phyloP scores from a whole-genome alignment of 2,888 invertebrate genomes.

The Mystacides longicornis region DNA sequence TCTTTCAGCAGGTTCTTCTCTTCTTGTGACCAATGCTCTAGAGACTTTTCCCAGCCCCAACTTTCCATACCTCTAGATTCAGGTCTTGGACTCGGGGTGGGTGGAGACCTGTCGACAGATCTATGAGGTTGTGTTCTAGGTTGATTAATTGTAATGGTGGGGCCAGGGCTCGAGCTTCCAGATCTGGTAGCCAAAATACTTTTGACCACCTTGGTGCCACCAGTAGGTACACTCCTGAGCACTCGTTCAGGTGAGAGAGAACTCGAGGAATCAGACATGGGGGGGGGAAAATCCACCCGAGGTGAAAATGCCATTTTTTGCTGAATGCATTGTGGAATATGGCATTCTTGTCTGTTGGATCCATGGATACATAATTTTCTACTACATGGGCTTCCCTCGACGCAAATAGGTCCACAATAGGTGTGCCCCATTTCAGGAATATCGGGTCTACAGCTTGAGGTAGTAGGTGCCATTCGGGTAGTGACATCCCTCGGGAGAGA shows the following conservation, averaged over 20 bases:
- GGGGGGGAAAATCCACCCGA: conserved; percentile 30
- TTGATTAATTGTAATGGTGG: conserved; percentile 11
- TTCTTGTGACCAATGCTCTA: conserved; percentile 23
- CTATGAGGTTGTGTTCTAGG: conserved; percentile 5
- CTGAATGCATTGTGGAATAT: conserved; percentile 28
- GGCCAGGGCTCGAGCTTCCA: conserved; percentile 20
- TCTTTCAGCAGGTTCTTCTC: not conserved
- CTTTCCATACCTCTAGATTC: conserved; percentile 28
- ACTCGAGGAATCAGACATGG: conserved; percentile 28
- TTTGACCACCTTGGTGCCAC: conserved; percentile 28
- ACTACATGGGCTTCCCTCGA: conserved; percentile 7
- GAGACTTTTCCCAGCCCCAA: conserved; percentile 27
- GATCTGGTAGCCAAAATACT: conserved; percentile 27
- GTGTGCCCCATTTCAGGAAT: conserved; percentile 15
- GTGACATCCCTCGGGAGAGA: conserved; percentile 9
- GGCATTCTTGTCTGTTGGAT: conserved; percentile 12
- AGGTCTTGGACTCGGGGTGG: conserved; percentile 25
- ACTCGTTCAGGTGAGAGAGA: conserved; percentile 24
- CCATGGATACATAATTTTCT: conserved; percentile 13
- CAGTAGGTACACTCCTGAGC: conserved; percentile 27
- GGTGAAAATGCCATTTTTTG: conserved; percentile 24
- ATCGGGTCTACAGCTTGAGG: conserved; percentile 4
- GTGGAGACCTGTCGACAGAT: conserved; percentile 10
- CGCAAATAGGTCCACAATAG: conserved; percentile 19
- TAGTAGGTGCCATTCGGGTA: conserved; percentile 12